Evolutionary conservation across 2,797 vertebrate genomes (phyloP).

Genomic region (Margarornis squamiger): DNA sequence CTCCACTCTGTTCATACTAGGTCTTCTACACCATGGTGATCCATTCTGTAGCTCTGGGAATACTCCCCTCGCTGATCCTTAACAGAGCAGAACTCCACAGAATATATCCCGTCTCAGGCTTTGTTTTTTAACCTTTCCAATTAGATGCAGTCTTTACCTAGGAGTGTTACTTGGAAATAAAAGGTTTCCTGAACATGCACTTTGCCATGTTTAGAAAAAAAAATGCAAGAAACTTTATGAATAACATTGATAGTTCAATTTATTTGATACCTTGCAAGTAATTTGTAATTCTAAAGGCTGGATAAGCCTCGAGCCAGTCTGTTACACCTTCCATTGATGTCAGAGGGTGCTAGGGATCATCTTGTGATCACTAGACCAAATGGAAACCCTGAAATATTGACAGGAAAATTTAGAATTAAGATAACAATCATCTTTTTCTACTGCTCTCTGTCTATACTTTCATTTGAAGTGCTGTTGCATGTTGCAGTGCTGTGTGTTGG

Average conservation of each 20-base stretch:
- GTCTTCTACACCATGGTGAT: not conserved
- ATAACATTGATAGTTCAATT: not conserved
- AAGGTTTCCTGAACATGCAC: not conserved
- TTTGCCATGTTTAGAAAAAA: not conserved
- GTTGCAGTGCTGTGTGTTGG: not conserved
- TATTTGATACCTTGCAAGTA: not conserved
- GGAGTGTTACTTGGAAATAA: not conserved
- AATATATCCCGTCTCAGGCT: not conserved
- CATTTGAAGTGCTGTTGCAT: not conserved
- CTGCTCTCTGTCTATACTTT: not conserved
- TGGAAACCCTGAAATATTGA: not conserved
- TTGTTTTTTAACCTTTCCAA: not conserved
- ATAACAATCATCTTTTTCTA: not conserved
- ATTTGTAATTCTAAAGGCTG: not conserved
- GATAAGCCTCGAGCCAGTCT: not conserved
- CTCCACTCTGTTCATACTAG: not conserved
- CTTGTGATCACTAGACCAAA: not conserved
- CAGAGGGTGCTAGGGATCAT: not conserved
- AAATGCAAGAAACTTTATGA: not conserved
- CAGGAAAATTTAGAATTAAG: not conserved
- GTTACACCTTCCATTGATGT: not conserved
- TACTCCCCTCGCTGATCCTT: not conserved
- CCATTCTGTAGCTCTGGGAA: not conserved
- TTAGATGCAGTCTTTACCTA: not conserved
- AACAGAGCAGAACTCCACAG: not conserved